Percentiles rank a stretch among this genome's conserved stretches.
Evolutionary conservation across 2,888 invertebrate genomes (phyloP).

Genomic region (Kuschelorhynchus macadamiae): DNA sequence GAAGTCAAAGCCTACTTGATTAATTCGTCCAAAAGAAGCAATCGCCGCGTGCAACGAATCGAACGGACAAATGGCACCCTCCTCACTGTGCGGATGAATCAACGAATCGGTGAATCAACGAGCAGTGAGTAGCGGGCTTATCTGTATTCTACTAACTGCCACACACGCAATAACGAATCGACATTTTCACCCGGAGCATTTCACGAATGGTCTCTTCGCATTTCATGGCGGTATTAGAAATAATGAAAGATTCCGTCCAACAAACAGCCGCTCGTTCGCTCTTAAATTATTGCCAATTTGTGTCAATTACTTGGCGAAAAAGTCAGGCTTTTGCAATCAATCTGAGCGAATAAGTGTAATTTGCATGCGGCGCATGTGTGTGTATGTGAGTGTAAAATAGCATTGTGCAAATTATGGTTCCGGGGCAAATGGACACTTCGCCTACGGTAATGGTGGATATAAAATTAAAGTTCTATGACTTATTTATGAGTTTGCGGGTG

Average conservation of each 20-base stretch:
- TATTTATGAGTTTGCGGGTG: not conserved
- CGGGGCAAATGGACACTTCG: not conserved
- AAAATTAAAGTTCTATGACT: not conserved
- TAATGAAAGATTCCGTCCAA: slow-evolving; percentile 42
- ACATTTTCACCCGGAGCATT: slow-evolving; percentile 34
- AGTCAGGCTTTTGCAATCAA: slow-evolving; percentile 34
- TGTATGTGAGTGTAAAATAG: not conserved
- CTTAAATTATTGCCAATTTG: slow-evolving; percentile 45
- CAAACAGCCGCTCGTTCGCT: slow-evolving; percentile 34
- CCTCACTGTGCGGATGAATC: too few species aligned
- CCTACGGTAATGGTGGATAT: not conserved
- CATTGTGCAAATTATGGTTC: not conserved
- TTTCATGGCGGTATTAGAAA: slow-evolving; percentile 30
- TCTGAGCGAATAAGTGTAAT: slow-evolving; percentile 31
- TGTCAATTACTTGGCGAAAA: slow-evolving; percentile 43
- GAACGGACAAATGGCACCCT: too few species aligned
- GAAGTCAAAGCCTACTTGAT: too few species aligned
- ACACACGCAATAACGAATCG: slow-evolving; percentile 23
- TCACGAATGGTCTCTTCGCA: slow-evolving; percentile 30
- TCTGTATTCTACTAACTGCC: too few species aligned
- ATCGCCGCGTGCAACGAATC: too few species aligned
- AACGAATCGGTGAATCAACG: too few species aligned
- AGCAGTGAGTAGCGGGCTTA: too few species aligned
- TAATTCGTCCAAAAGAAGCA: too few species aligned
- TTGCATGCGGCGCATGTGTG: slow-evolving; percentile 20